Percentiles rank a stretch among this genome's conserved stretches.
Conservation (phyloP, 2,113 vertebrate species). For the Trogon surrucura region DNA sequence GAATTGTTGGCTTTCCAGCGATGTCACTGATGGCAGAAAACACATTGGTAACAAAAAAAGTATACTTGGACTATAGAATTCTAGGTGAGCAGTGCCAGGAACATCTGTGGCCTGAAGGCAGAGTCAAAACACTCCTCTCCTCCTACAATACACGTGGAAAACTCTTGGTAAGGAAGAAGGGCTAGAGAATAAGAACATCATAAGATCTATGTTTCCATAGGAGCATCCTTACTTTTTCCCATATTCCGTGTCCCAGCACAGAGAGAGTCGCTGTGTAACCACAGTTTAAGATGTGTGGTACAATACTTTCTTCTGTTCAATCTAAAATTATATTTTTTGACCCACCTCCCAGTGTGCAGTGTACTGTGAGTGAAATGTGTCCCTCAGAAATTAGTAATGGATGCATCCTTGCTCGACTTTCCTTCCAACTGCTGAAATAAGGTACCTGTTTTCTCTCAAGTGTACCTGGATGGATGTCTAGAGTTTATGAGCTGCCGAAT, state of each 20-base stretch:
- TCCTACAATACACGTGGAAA: neutral
- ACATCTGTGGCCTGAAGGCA: neutral
- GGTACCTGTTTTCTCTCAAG: conserved; percentile 3
- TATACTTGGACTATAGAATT: neutral
- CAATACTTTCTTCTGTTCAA: neutral
- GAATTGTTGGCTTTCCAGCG: neutral
- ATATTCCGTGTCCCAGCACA: neutral
- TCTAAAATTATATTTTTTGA: neutral
- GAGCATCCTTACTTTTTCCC: neutral
- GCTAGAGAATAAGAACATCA: neutral
- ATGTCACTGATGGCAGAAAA: neutral
- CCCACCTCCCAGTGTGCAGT: neutral
- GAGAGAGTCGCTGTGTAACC: neutral
- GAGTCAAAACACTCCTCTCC: neutral
- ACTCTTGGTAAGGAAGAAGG: neutral
- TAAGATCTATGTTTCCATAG: neutral
- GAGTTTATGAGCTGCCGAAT: conserved; percentile 20
- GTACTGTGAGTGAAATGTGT: neutral
- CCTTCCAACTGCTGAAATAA: conserved; percentile 53
- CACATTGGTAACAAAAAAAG: neutral
- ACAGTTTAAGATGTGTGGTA: neutral
- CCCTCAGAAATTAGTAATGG: neutral
- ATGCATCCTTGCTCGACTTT: neutral
- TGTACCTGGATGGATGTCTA: neutral
- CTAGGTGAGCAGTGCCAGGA: neutral